Base-by-base conservation (phyloP, 2,888 invertebrate genomes). In the Ormia ochracea region DNA sequence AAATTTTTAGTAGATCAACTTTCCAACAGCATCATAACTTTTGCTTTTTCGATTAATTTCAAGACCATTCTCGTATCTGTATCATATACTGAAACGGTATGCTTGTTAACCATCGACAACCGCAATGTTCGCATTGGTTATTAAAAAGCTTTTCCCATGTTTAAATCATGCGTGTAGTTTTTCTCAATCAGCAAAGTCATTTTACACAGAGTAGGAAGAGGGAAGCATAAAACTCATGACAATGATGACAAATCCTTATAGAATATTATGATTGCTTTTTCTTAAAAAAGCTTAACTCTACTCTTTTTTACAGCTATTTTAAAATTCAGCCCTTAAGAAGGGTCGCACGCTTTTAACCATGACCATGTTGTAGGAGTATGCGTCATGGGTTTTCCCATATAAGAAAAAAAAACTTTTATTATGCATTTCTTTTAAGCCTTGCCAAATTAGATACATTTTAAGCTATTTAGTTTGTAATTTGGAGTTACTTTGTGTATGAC, bases 381-480 rank as follows among this genome's bases (percentile, higher is more conserved):
- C 56, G 69, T 70, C 69, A 63, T 48, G n/a, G 69, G 36, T 36
- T 45, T 54, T 33, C 33, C 21, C 14, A 21, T 43, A 54, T 23
- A 12, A 43, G 50, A 41, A 23, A 59, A 19, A 50, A 61, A 43
- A 14, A 31, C 14, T 12, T 33, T 33, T 19, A 5, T 14, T 50
- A 17, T 50, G 4, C 2, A 14, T 14, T 45, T 45, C 3, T 48
- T n/a, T 45, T 45, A 54, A 56, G 33, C 33, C 12, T 6, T 36
- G 82, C 78, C 65, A 83, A 81, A 81, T 74, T 84, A 61, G 43
- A 52, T 63, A 65, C 41, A 48, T 65, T 83, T 82, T 83, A 81
- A 82, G 81, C 70, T 82, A 83, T 82, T 84, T 82, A 82, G 76
- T 81, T 82, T 78, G 61, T 63, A 78, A 31, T 69, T 26, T 63